phyloP scores from a whole-genome alignment of 2,797 vertebrate species.

The Bufotes viridis region DNA sequence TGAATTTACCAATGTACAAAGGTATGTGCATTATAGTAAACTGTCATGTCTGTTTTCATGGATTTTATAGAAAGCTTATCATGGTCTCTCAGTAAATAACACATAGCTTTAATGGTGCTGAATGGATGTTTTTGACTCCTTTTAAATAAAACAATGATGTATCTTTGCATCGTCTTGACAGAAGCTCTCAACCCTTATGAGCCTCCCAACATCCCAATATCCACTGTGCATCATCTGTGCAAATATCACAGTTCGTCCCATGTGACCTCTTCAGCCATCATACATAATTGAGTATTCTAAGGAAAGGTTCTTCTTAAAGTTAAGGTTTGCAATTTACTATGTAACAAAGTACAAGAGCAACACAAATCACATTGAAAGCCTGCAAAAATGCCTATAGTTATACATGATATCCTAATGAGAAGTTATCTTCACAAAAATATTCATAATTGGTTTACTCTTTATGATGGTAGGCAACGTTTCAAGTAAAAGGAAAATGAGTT shows the following conservation, averaged over 20 bases:
- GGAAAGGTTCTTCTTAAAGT: neutral
- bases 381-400: neutral
- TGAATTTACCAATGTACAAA: neutral
- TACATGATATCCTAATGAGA: neutral
- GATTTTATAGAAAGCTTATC: constrained; percentile 1
- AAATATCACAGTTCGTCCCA: constrained; percentile 34
- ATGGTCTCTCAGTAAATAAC: neutral
- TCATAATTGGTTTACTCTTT: too few species aligned
- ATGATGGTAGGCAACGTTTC: neutral
- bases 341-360: neutral
- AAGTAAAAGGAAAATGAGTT: neutral
- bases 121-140: neutral
- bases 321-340: neutral
- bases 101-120: neutral
- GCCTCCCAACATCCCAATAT: neutral
- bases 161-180: neutral
- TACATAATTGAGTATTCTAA: constrained; percentile 30
- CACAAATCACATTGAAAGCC: neutral
- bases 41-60: neutral
- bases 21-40: neutral
- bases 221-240: constrained; percentile 35
- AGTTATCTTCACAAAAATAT: neutral
- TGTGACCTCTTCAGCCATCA: constrained; percentile 24
- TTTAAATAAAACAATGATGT: constrained; percentile 20
- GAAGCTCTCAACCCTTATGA: constrained; percentile 15